These are phyloP conservation scores for Oceanodroma leucorhoa DNA, from an alignment of 2,797 vertebrate species.

Conservation along the genomic window DNA sequence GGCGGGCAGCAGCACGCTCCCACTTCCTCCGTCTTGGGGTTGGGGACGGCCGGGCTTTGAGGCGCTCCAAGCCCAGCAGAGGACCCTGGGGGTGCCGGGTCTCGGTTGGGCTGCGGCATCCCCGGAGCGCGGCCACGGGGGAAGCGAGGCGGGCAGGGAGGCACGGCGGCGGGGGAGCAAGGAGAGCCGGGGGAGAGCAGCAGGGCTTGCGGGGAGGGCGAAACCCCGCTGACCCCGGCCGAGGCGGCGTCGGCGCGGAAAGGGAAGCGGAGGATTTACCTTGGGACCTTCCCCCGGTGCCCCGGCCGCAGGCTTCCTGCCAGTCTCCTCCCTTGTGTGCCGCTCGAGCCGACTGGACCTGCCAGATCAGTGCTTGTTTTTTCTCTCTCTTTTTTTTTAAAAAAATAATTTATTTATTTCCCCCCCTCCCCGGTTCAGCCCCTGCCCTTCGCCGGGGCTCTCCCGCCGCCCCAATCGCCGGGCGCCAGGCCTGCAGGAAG, in stretches of 20 bases:
- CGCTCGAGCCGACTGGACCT: background rate
- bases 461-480: background rate
- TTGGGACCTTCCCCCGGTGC: background rate
- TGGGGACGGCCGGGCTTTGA: fast-evolving
- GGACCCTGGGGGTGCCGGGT: fast-evolving
- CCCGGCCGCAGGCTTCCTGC: background rate
- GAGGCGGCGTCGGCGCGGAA: fast-evolving
- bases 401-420: background rate
- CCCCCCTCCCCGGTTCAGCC: background rate
- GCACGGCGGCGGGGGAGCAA: background rate
- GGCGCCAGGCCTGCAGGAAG: background rate
- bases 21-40: fast-evolving
- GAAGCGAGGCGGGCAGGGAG: background rate
- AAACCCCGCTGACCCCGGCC: background rate
- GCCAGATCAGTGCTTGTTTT: background rate
- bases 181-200: background rate
- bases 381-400: background rate
- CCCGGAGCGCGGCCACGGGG: background rate
- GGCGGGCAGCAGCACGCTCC: background rate
- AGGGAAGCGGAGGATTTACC: conserved; percentile 10
- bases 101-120: too few species aligned
- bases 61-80: fast-evolving
- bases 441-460: background rate
- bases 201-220: background rate
- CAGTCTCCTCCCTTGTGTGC: background rate